Conservation (phyloP, 2,888 invertebrate genomes). For the Adelognathus sp. region DNA sequence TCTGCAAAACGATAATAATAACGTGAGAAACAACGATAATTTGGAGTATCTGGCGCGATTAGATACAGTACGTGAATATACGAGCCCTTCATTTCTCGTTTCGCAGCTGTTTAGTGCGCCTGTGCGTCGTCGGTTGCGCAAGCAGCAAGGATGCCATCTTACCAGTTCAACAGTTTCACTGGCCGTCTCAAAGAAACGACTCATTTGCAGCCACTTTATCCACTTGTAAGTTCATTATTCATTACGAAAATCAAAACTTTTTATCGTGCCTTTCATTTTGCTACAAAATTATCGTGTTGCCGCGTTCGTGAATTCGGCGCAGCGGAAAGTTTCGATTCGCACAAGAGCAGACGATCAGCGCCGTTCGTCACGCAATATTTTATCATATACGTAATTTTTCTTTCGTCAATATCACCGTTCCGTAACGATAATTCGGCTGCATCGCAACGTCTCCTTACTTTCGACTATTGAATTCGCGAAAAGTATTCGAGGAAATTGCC, state of each 20-base stretch:
- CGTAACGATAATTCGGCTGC: background rate
- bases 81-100: background rate
- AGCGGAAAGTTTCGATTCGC: background rate
- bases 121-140: conserved; percentile 50
- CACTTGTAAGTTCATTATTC: conserved; percentile 61
- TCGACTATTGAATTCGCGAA: background rate
- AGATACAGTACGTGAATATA: too few relatives aligned
- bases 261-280: background rate
- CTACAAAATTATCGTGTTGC: background rate
- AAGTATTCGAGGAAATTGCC: background rate
- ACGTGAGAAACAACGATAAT: too few relatives aligned
- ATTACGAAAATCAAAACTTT: background rate
- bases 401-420: background rate
- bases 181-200: conserved; percentile 65
- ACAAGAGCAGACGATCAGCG: background rate
- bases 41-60: background rate
- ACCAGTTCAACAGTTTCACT: conserved; percentile 64
- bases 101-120: conserved; percentile 14
- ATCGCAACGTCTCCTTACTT: background rate
- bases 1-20: too few relatives aligned
- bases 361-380: background rate
- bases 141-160: conserved; percentile 65
- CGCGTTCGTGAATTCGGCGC: background rate
- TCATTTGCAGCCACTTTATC: conserved; percentile 65
- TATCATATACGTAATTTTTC: background rate